Evolutionary conservation across 2,113 vertebrate genomes (phyloP).

Genomic region (Phylloscopus trochilus): DNA sequence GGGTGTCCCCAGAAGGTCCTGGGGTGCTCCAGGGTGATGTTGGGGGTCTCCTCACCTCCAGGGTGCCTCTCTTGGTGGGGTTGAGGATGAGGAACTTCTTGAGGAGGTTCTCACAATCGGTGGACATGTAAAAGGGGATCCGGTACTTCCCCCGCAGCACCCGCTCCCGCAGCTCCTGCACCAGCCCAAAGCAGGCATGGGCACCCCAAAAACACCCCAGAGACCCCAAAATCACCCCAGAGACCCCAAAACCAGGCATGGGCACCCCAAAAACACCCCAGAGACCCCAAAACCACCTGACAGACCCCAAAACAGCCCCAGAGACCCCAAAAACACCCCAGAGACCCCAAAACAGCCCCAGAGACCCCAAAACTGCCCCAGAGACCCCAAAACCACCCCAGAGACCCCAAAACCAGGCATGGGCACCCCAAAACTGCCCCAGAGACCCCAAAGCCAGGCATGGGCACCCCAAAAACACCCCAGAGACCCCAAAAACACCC

Average conservation of each 20-base stretch:
- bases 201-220: not conserved
- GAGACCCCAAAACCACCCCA: not conserved
- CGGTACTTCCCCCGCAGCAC: constrained; percentile 93
- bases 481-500: no score
- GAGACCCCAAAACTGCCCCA: no score
- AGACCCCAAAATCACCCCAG: no score
- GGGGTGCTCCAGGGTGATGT: fast-evolving
- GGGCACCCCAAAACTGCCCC: no score
- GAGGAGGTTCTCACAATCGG: constrained; percentile 87
- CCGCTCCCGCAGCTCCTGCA: constrained; percentile 89
- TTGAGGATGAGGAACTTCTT: constrained; percentile 88
- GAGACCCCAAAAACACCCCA: no score
- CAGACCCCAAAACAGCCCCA: not conserved
- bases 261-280: not conserved
- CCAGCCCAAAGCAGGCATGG: fast-evolving
- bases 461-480: no score
- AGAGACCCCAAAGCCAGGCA: no score
- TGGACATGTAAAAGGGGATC: constrained; percentile 96
- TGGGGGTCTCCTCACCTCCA: constrained; percentile 79
- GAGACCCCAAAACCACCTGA: not conserved
- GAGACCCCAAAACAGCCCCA: no score
- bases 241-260: no score
- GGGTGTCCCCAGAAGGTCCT: not conserved
- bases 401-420: no score
- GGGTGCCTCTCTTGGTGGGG: constrained; percentile 88